Conservation (phyloP, 2,888 invertebrate species). For the Coelinius sp. region DNA sequence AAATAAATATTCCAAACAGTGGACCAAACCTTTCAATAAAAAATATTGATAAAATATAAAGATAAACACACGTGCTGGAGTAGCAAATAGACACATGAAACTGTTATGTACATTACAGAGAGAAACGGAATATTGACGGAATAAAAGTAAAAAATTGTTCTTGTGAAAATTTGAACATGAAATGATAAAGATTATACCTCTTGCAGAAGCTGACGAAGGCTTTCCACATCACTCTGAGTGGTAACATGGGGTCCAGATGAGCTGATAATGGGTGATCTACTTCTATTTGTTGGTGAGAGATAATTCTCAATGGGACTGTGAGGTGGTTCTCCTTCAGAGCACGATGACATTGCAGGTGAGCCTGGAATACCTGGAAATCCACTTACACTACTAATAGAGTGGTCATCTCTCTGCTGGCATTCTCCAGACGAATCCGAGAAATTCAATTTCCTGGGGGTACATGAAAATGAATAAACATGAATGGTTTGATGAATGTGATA, state of each 20-base stretch:
- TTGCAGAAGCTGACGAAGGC: constrained; percentile 81
- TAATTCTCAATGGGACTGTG: constrained; percentile 67
- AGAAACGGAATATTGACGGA: neutral
- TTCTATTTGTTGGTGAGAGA: constrained; percentile 61
- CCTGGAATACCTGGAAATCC: constrained; percentile 62
- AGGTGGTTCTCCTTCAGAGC: constrained; percentile 66
- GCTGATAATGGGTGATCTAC: constrained; percentile 66
- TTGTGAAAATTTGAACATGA: too few species aligned
- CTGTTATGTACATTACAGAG: constrained; percentile 19
- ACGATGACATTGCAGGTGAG: constrained; percentile 67
- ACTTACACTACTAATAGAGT: constrained; percentile 51
- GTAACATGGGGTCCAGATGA: constrained; percentile 69
- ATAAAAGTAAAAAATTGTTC: constrained; percentile 27
- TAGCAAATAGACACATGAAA: constrained; percentile 26
- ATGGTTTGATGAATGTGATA: constrained; percentile 28
- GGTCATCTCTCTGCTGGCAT: constrained; percentile 59
- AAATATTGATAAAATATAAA: constrained; percentile 14
- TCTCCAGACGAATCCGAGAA: constrained; percentile 66
- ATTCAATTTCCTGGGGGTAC: constrained; percentile 58
- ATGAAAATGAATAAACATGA: constrained; percentile 22
- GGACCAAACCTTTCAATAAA: constrained; percentile 13
- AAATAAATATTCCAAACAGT: neutral
- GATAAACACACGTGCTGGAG: constrained; percentile 1
- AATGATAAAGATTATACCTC: constrained; percentile 75
- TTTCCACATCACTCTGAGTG: constrained; percentile 78